Evolutionary conservation across 2,888 invertebrate genomes (phyloP).

Genomic region (Melolontha melolontha): DNA sequence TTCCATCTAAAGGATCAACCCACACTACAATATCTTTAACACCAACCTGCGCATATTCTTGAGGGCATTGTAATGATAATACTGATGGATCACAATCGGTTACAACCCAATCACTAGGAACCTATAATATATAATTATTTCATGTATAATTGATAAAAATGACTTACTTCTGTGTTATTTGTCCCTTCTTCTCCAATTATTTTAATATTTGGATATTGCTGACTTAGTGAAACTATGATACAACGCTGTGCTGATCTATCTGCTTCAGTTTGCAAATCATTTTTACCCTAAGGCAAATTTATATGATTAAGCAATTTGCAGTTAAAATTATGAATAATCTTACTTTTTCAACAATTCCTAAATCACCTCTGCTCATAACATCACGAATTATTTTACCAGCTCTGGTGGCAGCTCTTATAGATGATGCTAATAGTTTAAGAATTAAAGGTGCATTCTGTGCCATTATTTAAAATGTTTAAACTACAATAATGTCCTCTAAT

Average conservation of each 20-base stretch:
- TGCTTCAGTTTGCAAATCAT: slow-evolving; percentile 98
- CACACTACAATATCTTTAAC: slow-evolving; percentile 93
- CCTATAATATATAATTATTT: slow-evolving; percentile 53
- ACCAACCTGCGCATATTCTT: slow-evolving; percentile 71
- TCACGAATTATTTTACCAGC: slow-evolving; percentile 93
- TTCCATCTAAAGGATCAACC: slow-evolving; percentile 99
- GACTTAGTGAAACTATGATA: slow-evolving; percentile 88
- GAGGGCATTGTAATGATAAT: slow-evolving; percentile 75
- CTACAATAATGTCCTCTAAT: not conserved
- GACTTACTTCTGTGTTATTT: slow-evolving; percentile 71
- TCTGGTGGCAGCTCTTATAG: slow-evolving; percentile 81
- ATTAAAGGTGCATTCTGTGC: slow-evolving; percentile 75
- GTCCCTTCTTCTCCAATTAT: slow-evolving; percentile 94
- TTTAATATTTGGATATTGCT: slow-evolving; percentile 84
- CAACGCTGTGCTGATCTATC: slow-evolving; percentile 95
- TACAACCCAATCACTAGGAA: slow-evolving; percentile 82
- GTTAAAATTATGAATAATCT: slow-evolving; percentile 38
- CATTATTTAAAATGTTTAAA: slow-evolving; percentile 63
- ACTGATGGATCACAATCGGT: slow-evolving; percentile 74
- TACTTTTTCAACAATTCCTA: slow-evolving; percentile 94
- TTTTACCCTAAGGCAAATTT: slow-evolving; percentile 75
- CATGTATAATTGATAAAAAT: not conserved
- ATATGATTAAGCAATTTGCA: slow-evolving; percentile 36
- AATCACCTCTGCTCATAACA: slow-evolving; percentile 88
- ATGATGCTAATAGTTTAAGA: slow-evolving; percentile 80